Conservation (phyloP, 2,113 vertebrate species). For the Penelope pileata region DNA sequence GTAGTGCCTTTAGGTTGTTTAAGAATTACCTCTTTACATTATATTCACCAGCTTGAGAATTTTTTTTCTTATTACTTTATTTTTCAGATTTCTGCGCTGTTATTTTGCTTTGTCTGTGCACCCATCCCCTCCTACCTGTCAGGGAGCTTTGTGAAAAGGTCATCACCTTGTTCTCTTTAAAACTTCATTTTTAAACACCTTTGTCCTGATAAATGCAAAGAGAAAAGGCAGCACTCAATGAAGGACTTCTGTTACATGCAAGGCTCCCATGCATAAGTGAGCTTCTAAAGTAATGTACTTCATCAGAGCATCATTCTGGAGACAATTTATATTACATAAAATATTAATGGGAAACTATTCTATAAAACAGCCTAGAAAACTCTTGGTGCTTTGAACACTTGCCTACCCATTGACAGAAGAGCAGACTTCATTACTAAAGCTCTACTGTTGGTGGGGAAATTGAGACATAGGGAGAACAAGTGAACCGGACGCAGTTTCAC, state of each 20-base stretch:
- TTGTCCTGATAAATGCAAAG: background rate
- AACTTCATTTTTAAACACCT: background rate
- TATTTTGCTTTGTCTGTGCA: background rate
- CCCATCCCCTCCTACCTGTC: background rate
- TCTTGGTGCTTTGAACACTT: background rate
- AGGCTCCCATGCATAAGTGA: background rate
- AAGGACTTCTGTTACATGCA: background rate
- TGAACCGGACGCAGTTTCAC: background rate
- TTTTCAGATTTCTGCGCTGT: background rate
- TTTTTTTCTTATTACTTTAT: background rate
- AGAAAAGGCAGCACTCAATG: background rate
- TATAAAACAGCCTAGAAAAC: background rate
- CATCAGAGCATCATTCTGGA: background rate
- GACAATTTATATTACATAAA: background rate
- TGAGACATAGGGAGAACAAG: background rate
- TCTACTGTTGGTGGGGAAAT: background rate
- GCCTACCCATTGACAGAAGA: background rate
- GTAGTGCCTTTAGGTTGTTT: background rate
- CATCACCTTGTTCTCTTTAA: background rate
- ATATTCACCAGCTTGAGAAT: background rate
- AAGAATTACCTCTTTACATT: background rate
- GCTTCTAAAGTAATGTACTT: background rate
- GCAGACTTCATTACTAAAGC: background rate
- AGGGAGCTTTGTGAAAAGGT: background rate
- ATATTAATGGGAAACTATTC: background rate